phyloP scores from a whole-genome alignment of 1,140 invertebrate species.

The Phenacoccus solenopsis region DNA sequence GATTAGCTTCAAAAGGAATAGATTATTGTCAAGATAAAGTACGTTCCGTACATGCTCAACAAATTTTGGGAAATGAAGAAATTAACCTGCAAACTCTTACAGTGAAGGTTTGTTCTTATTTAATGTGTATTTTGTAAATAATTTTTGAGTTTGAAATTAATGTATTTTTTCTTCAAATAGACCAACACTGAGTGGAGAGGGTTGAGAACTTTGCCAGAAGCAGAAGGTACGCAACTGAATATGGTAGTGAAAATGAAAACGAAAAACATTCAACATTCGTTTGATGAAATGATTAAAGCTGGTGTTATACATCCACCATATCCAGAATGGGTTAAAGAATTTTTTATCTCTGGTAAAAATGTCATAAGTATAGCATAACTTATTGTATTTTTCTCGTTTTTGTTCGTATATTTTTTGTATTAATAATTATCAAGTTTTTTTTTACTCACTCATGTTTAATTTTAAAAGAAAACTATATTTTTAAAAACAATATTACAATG shows the following conservation, averaged over 20 bases:
- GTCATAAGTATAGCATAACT: not conserved
- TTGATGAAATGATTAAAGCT: not conserved
- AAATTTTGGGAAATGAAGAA: not conserved
- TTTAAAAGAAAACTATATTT: no score
- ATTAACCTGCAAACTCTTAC: not conserved
- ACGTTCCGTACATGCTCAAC: not conserved
- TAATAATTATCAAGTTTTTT: no score
- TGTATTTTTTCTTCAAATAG: not conserved
- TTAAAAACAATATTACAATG: no score
- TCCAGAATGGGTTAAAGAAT: not conserved
- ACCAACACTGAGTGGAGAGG: not conserved
- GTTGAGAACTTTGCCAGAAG: not conserved
- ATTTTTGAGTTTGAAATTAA: no score
- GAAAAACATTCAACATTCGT: not conserved
- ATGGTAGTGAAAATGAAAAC: not conserved
- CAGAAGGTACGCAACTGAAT: not conserved
- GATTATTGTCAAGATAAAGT: not conserved
- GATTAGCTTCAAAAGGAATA: not conserved
- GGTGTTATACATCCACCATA: not conserved
- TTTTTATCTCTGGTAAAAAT: not conserved
- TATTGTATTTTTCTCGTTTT: not conserved
- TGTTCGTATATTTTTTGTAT: no score
- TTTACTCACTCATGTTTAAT: no score
- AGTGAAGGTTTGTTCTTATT: not conserved
- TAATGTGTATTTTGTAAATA: not conserved